Conservation (phyloP, 30 jellyfish, hydroid and myxozoan genomes). For the Turritopsis rubra region DNA sequence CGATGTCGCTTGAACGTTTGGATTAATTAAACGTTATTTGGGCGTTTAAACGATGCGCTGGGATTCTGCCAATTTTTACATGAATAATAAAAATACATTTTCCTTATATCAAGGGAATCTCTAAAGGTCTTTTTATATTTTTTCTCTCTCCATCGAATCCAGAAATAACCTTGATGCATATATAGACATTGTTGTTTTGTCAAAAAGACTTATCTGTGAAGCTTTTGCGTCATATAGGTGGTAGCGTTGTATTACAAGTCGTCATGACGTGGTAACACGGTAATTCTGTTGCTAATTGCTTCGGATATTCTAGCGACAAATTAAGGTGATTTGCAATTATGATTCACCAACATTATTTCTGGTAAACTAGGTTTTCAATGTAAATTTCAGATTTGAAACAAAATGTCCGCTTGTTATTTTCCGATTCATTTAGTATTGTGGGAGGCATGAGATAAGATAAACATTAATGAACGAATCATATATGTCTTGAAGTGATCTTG, state of each 20-base stretch:
- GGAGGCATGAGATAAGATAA: not conserved
- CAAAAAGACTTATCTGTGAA: not conserved
- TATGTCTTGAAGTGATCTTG: no score
- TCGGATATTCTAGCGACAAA: not conserved
- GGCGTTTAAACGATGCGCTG: no score
- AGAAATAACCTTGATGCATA: not conserved
- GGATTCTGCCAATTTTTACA: no score
- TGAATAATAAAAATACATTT: no score
- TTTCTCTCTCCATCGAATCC: no score
- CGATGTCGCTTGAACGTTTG: no score
- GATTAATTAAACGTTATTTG: no score
- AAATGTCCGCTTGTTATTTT: not conserved
- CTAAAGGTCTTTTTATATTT: no score
- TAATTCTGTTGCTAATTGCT: not conserved
- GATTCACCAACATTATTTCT: not conserved
- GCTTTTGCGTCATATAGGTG: not conserved
- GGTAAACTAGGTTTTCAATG: not conserved
- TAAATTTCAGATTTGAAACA: not conserved
- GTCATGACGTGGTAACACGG: not conserved
- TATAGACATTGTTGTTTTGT: no score
- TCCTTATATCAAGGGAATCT: no score
- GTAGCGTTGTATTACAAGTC: not conserved
- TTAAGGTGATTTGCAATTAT: not conserved
- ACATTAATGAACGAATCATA: not conserved
- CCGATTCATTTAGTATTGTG: not conserved